Base-by-base conservation (phyloP, 2,797 vertebrate species). In the Podarcis lilfordi region DNA sequence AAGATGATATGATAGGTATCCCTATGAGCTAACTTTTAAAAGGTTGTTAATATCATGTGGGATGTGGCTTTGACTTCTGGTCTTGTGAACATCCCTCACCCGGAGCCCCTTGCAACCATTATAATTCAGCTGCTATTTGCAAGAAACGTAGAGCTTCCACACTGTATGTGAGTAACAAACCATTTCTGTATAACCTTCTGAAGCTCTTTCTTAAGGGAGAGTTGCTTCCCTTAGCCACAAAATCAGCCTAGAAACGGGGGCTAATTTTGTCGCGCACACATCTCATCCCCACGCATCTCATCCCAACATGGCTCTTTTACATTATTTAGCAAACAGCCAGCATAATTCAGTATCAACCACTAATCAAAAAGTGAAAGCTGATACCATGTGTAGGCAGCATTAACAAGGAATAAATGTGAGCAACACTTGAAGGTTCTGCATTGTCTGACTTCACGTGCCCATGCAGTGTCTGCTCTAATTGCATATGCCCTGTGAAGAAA, bases 271-370 rank as follows among this genome's bases (percentile, higher is more conserved):
- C 25, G 15, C 11, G 3, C 8, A 0, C 50, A 50, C 50, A 50
- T 50, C 50, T 43, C 43, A 43, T 61, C 74, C 64, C 45, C 32
- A 3, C 7, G 5, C 19, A 74, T 74, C 35, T 72, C n/a, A 35
- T 3, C 8, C n/a, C n/a, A 76, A 10, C 13, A 35, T 76, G 32
- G 45, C 37, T 72, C 25, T 71, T 5, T 15, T 23, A 17, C n/a
- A 37, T 80, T 55, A 19, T 55, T 79, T 37, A 69, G 11, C 27
- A 45, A 50, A 55, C 35, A 78, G 32, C 6, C 0, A 37, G 9
- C 66, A 80, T 79, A n/a, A 78, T 89, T 75, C n/a, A 66, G 8
- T 72, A 79, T 84, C 66, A 84, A 1, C 81, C 29, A 69, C 40
- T 85, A n/a, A 43, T 61, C 72, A 66, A 10, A 82, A 64, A 75